Evolutionary conservation across 2,113 vertebrate species (phyloP).

Genomic region (Ramphastos sulfuratus): DNA sequence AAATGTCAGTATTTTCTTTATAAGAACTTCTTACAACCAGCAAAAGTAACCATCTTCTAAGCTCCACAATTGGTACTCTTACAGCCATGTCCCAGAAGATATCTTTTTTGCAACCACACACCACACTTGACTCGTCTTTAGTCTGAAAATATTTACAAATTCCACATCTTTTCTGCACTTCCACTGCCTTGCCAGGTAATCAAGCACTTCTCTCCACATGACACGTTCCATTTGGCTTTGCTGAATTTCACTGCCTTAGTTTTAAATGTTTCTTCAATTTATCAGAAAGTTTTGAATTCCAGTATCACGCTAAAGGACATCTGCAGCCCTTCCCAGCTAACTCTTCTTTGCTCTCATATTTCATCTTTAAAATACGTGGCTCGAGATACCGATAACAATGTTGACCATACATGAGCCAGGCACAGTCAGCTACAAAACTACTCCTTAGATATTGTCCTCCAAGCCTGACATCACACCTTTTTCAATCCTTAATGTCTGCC

Average conservation of each 20-base stretch:
- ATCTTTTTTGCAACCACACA: neutral
- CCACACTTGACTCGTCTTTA: neutral
- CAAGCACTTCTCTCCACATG: neutral
- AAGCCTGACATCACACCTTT: neutral
- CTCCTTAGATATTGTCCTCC: neutral
- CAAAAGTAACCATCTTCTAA: neutral
- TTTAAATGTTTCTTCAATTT: neutral
- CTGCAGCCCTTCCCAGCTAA: neutral
- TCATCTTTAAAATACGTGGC: neutral
- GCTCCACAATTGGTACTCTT: neutral
- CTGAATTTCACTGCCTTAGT: neutral
- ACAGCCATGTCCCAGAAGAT: neutral
- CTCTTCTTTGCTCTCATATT: neutral
- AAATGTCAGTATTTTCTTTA: neutral
- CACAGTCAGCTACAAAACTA: neutral
- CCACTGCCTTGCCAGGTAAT: neutral
- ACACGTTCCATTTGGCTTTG: neutral
- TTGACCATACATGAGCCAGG: neutral
- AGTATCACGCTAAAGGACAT: neutral
- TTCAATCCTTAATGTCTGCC: neutral
- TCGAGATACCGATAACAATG: neutral
- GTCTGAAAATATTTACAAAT: neutral
- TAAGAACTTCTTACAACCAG: neutral
- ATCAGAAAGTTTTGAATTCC: neutral
- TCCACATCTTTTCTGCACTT: neutral